Base-by-base conservation (phyloP, 1,140 invertebrate genomes). In the Bathynomus jamesi region DNA sequence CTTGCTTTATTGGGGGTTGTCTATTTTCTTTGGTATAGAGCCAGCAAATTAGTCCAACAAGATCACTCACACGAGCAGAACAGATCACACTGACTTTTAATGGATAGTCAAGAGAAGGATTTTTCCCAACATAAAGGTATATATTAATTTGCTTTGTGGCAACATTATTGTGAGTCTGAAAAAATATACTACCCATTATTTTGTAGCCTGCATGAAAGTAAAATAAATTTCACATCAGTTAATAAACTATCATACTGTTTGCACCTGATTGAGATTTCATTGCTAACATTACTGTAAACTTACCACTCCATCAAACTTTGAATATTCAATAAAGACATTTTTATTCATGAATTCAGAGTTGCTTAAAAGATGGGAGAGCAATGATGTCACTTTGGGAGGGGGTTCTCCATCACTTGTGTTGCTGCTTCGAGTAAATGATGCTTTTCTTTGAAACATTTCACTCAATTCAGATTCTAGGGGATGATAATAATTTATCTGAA, bases 21-120 rank as follows among this genome's bases (percentile, higher is more conserved):
- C 81, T 79, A 29, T 80, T 80, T 77, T 85, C 83, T 74, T 81
- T 81, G n/a, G 82, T 84, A 75, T 86, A 86, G 73, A 85, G 84
- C 84, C 85, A 95, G 82, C 93, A 94, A 78, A 93, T 93, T 24
- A 97, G 87, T 24, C 95, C 95, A 82, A 98, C 93, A n/a, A 97
- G 86, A 80, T 98, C 94, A 76, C 88, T 84, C 31, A 97, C 92
- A 84, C 91, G 95, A 25, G 95, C 93, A 53, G 40, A 53, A 21
- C 40, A 17, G 21, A 53, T 21, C 40, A 53, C 40, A 53, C 40
- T 53, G 21, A 53, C 40, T 53, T 53, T 53, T 21, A 53, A 17
- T 53, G 40, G 40, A 53, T 53, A 53, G 21, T 53, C 40, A 53
- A 53, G 13, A 5, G 11, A 53, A 53, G 40, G 40, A 5, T 53